Base-by-base conservation (phyloP, 2,888 invertebrate species). In the Nasonovia ribisnigri region DNA sequence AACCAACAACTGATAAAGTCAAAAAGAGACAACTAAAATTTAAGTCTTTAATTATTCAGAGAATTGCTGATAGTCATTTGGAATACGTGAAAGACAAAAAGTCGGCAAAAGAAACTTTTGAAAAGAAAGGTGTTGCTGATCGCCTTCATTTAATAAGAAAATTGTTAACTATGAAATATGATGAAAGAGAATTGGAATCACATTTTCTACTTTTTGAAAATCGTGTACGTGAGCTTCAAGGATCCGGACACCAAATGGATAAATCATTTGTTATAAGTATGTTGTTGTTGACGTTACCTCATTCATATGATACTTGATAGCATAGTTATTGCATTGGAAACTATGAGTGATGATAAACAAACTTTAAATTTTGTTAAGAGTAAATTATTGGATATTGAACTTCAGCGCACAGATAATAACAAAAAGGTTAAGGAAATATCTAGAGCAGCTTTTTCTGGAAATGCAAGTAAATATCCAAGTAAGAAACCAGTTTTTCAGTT, bases 11-110 rank as follows among this genome's bases (percentile, higher is more conserved):
- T 16, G 51, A 54, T 54, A 54, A 54, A 54, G 51, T 1, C 16
- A 54, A 54, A 54, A 54, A 54, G 51, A 54, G 51, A 54, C 51
- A 54, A 54, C 51, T 54, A 43, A 88, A 88, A 46, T 43, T 20
- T n/a, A 88, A 46, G 48, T 88, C 88, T n/a, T 46, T 92, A 29
- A 46, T 92, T 16, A 51, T 92, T 54, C 86, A 84, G 57, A 29
- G 86, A 54, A n/a, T 92, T n/a, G 86, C 92, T n/a, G 86, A 92
- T 43, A 48, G 48, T n/a, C 92, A 92, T 51, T 57, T 92, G n/a
- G 48, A 24, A 20, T 84, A 92, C 43, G 54, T 43, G 36, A 51
- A 86, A 46, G 86, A 92, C 57, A 92, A 92, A 57, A 86, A 5
- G 42, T 92, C 20, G 87, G 88, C 88, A 43, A 29, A 67, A 11